phyloP scores from a whole-genome alignment of 2,113 vertebrate genomes.

The Istiophorus platypterus region DNA sequence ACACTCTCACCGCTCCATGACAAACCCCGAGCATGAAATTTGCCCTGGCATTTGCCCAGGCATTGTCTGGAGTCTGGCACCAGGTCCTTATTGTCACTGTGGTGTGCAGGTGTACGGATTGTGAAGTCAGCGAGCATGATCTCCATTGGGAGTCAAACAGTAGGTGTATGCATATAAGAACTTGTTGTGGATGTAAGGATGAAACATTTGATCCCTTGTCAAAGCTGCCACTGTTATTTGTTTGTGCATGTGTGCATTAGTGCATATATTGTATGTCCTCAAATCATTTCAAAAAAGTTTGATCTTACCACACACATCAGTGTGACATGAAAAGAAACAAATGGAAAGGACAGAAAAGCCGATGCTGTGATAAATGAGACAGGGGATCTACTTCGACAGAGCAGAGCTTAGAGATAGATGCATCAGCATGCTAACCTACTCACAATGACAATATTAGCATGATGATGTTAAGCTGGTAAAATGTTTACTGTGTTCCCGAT shows the following conservation, averaged over 20 bases:
- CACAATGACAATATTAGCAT: background rate
- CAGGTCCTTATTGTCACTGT: background rate
- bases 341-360: background rate
- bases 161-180: background rate
- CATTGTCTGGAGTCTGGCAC: background rate
- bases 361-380: background rate
- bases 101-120: background rate
- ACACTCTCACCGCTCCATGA: background rate
- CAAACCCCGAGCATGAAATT: slow-evolving; percentile 11
- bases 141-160: slow-evolving; percentile 6
- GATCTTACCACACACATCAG: background rate
- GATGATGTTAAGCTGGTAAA: background rate
- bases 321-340: background rate
- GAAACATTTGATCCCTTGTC: background rate
- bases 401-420: background rate
- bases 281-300: background rate
- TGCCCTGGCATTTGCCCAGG: no score
- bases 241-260: background rate
- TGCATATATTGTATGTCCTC: background rate
- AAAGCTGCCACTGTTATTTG: background rate
- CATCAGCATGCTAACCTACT: background rate
- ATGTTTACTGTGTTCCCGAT: background rate
- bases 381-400: background rate
- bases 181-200: background rate
- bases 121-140: slow-evolving; percentile 4